Conservation (phyloP, 2,888 invertebrate species). For the Ochropleura plecta region DNA sequence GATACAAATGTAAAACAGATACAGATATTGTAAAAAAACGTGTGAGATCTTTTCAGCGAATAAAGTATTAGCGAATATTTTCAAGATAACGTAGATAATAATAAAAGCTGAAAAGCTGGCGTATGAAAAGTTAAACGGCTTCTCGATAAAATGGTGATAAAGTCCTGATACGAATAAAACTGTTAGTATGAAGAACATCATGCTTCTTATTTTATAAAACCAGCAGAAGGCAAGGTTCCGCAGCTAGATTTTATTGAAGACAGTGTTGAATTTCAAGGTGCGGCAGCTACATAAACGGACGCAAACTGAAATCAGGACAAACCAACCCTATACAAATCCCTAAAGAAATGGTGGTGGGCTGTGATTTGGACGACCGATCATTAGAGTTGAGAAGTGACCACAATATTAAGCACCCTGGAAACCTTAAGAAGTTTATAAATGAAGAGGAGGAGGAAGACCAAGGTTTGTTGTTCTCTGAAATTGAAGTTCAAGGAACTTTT, state of each 20-base stretch:
- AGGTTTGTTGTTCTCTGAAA: no score
- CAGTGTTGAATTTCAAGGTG: neutral
- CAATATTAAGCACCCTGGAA: neutral
- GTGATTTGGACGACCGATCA: neutral
- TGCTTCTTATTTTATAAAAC: neutral
- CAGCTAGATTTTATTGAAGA: neutral
- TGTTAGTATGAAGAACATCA: neutral
- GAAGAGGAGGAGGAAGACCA: neutral
- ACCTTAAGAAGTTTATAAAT: neutral
- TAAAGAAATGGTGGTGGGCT: neutral
- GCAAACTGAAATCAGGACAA: neutral
- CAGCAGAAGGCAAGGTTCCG: neutral
- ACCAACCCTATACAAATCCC: no score
- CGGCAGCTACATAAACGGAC: neutral
- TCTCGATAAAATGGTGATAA: slow-evolving; percentile 21
- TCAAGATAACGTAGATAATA: slow-evolving; percentile 16
- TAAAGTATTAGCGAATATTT: slow-evolving; percentile 1
- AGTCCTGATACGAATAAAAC: slow-evolving; percentile 8
- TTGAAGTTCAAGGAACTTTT: no score
- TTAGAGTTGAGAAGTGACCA: neutral
- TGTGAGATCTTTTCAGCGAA: slow-evolving; percentile 18
- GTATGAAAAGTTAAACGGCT: slow-evolving; percentile 24
- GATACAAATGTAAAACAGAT: neutral
- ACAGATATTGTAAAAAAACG: neutral
- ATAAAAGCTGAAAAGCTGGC: slow-evolving; percentile 26